A percentile compares a stretch with the other conserved stretches of the same genome.
Evolutionary conservation across 2,888 invertebrate genomes (phyloP).

Genomic region (Meloe dianella): DNA sequence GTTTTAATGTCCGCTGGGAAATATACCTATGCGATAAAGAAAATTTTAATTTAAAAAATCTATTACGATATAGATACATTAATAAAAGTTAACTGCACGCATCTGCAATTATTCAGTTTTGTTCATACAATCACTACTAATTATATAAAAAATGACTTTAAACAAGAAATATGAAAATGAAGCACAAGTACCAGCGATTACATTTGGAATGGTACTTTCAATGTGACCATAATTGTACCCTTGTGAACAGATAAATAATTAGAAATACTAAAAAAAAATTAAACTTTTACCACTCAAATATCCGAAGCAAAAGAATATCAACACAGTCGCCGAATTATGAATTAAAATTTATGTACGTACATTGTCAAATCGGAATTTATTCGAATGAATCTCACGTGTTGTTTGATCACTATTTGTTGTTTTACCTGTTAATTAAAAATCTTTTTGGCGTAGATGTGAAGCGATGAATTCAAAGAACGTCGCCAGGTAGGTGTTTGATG

Average conservation of each 20-base stretch:
- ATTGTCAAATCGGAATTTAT: no score
- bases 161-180: background rate
- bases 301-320: no score
- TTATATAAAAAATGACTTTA: background rate
- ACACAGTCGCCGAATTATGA: no score
- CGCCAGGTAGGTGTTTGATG: no score
- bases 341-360: no score
- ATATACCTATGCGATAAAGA: conserved; percentile 13
- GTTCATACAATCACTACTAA: background rate
- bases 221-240: background rate
- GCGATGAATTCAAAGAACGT: no score
- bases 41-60: background rate
- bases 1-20: conserved; percentile 38
- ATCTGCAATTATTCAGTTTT: background rate
- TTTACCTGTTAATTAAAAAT: no score
- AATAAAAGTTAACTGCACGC: background rate
- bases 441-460: no score
- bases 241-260: background rate
- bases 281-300: no score
- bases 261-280: no score
- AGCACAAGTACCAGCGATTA: background rate
- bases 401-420: no score
- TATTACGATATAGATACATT: background rate
- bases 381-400: no score
- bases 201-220: background rate